Base-by-base conservation (phyloP, 2,797 vertebrate genomes). In the Xiphorhynchus erythropygius region DNA sequence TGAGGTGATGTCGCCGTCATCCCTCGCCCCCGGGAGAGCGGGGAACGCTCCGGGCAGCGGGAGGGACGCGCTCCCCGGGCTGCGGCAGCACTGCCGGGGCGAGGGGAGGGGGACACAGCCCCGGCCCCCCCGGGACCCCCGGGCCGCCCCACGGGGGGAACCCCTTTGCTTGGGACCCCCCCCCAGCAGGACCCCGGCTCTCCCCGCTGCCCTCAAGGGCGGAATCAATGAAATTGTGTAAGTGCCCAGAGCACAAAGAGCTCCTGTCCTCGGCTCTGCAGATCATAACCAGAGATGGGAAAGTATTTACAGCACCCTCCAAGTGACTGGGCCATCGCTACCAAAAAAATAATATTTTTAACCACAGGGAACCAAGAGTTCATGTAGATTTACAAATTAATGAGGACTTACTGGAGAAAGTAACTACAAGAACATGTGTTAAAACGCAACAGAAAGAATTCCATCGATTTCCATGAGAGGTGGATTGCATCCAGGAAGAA, bases 1-100 rank as follows among this genome's bases (percentile, higher is more conserved):
- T 83, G 93, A 97, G 82, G 93, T 96, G 97, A 97, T 96, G 71
- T 85, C 60, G 81, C 88, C 37, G 90, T 79, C 85, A 94, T 95
- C 89, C 64, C 28, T 60, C 15, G 30, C 85, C 91, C 80, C 84
- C 53, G 53, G 17, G 78, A 50, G 90, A 87, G 62, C 18, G 44
- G 32, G 39, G 9, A 53, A 6, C 4, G 37, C 79, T 22, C 30
- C 23, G 63, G 64, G 81, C 79, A 59, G 52, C 39, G 41, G 13
- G 17, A 42, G 67, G 21, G 68, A 32, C 7, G 50, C 32, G 24
- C 15, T 57, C 22, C 76, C 28, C 23, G 14, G 13, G 53, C 70
- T 47, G 42, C 21, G 27, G 42, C 15, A 22, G 10, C 33, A 10
- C 46, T 10, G 37, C 37, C 35, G 4, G 64, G 24, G 13, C 21